Conservation (phyloP, 23 tunicate species). For the Diplosoma virens region DNA sequence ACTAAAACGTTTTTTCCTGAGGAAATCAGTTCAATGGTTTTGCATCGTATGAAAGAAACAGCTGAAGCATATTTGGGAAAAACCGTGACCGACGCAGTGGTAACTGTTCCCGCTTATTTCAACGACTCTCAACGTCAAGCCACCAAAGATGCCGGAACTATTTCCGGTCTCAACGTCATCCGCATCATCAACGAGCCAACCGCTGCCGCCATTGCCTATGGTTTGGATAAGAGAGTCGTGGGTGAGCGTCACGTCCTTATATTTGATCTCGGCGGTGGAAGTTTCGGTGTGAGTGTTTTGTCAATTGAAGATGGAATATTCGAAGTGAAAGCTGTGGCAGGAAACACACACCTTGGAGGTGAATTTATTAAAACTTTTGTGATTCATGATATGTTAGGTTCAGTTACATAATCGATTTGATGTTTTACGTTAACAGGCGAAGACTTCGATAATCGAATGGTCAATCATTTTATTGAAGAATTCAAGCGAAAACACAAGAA, state of each 20-base stretch:
- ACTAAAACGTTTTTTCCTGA: constrained; percentile 68
- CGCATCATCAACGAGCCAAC: constrained; percentile 82
- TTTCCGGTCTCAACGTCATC: constrained; percentile 60
- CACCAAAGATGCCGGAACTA: constrained; percentile 76
- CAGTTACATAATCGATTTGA: background rate
- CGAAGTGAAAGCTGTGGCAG: constrained; percentile 81
- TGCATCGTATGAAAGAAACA: constrained; percentile 59
- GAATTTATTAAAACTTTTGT: too few relatives aligned
- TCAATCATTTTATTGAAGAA: constrained; percentile 33
- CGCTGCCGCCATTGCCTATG: constrained; percentile 79
- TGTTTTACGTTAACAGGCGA: too few relatives aligned
- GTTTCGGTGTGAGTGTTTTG: constrained; percentile 65
- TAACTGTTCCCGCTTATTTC: constrained; percentile 71
- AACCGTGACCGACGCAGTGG: constrained; percentile 49
- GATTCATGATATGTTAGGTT: background rate
- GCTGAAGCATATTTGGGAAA: constrained; percentile 64
- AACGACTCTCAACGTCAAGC: constrained; percentile 76
- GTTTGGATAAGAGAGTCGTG: constrained; percentile 72
- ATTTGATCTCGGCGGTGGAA: constrained; percentile 81
- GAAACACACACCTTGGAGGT: constrained; percentile 76
- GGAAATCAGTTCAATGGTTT: constrained; percentile 78
- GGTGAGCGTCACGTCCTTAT: constrained; percentile 63
- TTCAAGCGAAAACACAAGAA: constrained; percentile 58
- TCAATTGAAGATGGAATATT: constrained; percentile 78
- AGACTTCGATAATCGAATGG: constrained; percentile 46